Percentiles rank a stretch among this genome's conserved stretches.
These are phyloP conservation scores for Ochlodes sylvanus DNA, from an alignment of 2,888 invertebrate genomes.

Conservation along the genomic window DNA sequence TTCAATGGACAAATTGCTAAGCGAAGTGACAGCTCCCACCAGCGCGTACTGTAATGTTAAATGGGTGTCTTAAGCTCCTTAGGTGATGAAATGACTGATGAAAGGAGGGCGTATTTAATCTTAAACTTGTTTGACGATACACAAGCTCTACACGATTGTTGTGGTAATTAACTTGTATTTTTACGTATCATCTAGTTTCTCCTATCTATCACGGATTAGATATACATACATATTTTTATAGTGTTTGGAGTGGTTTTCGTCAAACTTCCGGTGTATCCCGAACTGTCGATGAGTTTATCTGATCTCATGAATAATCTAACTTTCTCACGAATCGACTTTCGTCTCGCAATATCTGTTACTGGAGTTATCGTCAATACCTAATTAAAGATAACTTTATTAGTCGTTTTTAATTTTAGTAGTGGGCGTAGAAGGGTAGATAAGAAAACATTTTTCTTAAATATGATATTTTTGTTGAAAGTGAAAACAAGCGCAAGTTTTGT, in stretches of 20 bases:
- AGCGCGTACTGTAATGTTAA: conserved; percentile 37
- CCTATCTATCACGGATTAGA: conserved; percentile 18
- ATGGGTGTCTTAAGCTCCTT: conserved; percentile 31
- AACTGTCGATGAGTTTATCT: conserved; percentile 20
- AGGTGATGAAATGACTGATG: conserved; percentile 36
- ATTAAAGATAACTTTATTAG: conserved; percentile 19
- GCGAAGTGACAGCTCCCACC: conserved; percentile 64
- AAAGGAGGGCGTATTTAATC: conserved; percentile 32
- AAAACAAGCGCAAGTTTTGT: background rate
- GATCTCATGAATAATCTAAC: conserved; percentile 24
- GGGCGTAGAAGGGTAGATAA: background rate
- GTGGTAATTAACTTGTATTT: conserved; percentile 29
- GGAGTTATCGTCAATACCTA: conserved; percentile 24
- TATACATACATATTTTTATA: conserved; percentile 7
- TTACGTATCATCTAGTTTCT: conserved; percentile 12
- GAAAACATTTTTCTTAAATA: background rate
- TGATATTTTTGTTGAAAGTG: background rate
- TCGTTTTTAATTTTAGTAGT: conserved; percentile 6
- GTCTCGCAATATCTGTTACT: conserved; percentile 15
- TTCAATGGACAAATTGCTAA: conserved; percentile 72
- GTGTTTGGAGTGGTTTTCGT: conserved; percentile 10
- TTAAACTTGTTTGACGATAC: conserved; percentile 29
- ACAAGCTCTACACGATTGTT: conserved; percentile 20
- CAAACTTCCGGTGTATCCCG: conserved; percentile 20
- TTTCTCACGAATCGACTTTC: conserved; percentile 13